A percentile compares a stretch with the other conserved stretches of the same genome.
phyloP scores from a whole-genome alignment of 2,888 invertebrate genomes.

The Machimus atricapillus region DNA sequence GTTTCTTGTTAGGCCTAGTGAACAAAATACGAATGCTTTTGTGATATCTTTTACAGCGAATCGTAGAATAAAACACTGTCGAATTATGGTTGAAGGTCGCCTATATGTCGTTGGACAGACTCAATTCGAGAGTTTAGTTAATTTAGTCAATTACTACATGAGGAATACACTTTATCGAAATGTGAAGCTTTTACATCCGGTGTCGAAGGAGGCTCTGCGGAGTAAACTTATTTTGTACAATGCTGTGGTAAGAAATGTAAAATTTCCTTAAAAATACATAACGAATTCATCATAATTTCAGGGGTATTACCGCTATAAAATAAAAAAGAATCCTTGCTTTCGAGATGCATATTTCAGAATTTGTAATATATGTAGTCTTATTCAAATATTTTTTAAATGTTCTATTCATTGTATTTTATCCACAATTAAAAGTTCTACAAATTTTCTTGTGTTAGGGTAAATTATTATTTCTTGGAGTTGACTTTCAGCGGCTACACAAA shows the following conservation, averaged over 20 bases:
- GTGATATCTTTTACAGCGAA: slow-evolving; percentile 93
- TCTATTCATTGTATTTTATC: too few species aligned
- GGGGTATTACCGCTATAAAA: too few species aligned
- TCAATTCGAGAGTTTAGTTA: slow-evolving; percentile 95
- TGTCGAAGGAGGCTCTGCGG: slow-evolving; percentile 75
- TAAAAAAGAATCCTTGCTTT: too few species aligned
- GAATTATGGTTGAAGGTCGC: slow-evolving; percentile 91
- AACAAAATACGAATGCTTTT: slow-evolving; percentile 83
- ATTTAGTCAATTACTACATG: slow-evolving; percentile 91
- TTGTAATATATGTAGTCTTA: too few species aligned
- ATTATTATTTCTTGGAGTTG: too few species aligned
- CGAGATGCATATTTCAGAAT: too few species aligned
- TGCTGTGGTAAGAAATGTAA: slow-evolving; percentile 43
- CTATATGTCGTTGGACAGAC: slow-evolving; percentile 89
- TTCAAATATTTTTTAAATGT: too few species aligned
- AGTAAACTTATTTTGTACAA: slow-evolving; percentile 55
- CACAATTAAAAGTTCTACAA: too few species aligned
- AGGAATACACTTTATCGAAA: slow-evolving; percentile 89
- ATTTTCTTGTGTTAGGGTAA: too few species aligned
- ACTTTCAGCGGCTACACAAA: too few species aligned
- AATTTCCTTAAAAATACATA: neutral
- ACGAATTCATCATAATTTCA: too few species aligned
- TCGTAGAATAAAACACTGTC: slow-evolving; percentile 95
- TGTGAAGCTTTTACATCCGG: slow-evolving; percentile 84
- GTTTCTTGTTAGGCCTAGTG: slow-evolving; percentile 91